Evolutionary conservation across 2,888 invertebrate species (phyloP), one percentile per base, ranked within the genome.

Genomic region (Lasius fuliginosus): DNA sequence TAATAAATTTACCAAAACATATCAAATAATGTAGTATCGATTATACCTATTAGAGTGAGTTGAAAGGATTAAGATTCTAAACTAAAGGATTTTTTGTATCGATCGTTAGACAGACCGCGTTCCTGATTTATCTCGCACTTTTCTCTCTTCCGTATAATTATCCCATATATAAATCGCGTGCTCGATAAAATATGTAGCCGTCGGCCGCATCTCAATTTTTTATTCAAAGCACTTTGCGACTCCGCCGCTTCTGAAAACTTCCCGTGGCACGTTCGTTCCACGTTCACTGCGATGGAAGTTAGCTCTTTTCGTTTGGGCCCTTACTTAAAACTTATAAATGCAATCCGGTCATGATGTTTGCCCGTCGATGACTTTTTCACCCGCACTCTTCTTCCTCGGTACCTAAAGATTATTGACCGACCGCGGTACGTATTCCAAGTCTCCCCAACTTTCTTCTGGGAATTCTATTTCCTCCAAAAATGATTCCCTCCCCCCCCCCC

Each of bases 281-380:
- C 71, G 58, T 86, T 81, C 75, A 53, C 69, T 65, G 36, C 75
- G 71, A 77, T 67, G 83, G 74, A 85, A 85, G 86, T 87, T 85
- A 76, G 76, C 83, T 77, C 83, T 77, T 85, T 76, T 71, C 71
- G 77, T 85, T 77, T 71, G 68, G 42, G 53, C 68, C 69, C 67
- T 67, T 36, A 69, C 84, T 85, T 85, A 84, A 85, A 85, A 85
- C 68, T 85, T 85, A 84, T 84, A 85, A 85, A 84, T 84, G 85
- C 84, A 64, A 83, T 71, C 65, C 42, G 58, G 62, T 84, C 79
- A 83, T 79, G 49, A 67, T 74, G 68, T 74, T 79, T 74, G 84
- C 60, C 83, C 62, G 58, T 42, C 77, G 69, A 69, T 77, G 69
- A 65, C 81, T 74, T 86, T 75, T 75, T 71, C 62, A 46, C 67